Evolutionary conservation across 2,797 vertebrate genomes (phyloP), one percentile per base, ranked within the genome.

Genomic region (Nyctalus aviator): DNA sequence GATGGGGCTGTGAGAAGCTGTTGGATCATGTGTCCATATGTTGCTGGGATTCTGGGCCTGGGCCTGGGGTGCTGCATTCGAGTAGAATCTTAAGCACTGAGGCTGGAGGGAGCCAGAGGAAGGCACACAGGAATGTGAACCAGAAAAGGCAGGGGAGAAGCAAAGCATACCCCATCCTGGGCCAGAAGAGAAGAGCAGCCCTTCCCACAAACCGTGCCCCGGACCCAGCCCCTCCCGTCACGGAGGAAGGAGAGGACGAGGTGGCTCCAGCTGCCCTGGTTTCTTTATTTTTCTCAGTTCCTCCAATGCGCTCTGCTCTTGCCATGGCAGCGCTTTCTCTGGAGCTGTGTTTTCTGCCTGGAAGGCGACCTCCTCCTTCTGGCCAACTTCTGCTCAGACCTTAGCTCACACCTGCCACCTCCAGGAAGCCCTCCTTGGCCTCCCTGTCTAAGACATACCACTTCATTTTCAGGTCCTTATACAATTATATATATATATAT

Each of bases 61-160:
- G n/a, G 73, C 18, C 62, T 68, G n/a, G 50, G 64, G 23, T 79
- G 59, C 13, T 55, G 37, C 53, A 55, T 90, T 64, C 0, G 4
- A 82, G 71, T 25, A 59, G 48, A 92, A 21, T 66, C 44, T 84
- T 83, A 82, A 87, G 87, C 93, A 83, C 30, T 20, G 14, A 23
- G 53, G 59, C 9, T 27, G 8, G 64, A 82, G 55, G n/a, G 8
- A 87, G 50, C 37, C 73, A 72, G 55, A 41, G 64, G 20, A 64
- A 73, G 86, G 75, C 8, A 57, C 18, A 32, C 15, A 50, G 41
- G 71, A 68, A 72, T 1, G 5, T 76, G 75, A 75, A 50, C 44
- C 25, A 18, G 71, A 41, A 59, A 6, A 72, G 21, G 23, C 17
- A 57, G 75, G 53, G 62, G 44, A 77, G 85, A 89, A 88, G 84